A percentile compares a stretch with the other conserved stretches of the same genome.
Conservation (phyloP, 2,797 vertebrate species). For the Anguilla megastoma region DNA sequence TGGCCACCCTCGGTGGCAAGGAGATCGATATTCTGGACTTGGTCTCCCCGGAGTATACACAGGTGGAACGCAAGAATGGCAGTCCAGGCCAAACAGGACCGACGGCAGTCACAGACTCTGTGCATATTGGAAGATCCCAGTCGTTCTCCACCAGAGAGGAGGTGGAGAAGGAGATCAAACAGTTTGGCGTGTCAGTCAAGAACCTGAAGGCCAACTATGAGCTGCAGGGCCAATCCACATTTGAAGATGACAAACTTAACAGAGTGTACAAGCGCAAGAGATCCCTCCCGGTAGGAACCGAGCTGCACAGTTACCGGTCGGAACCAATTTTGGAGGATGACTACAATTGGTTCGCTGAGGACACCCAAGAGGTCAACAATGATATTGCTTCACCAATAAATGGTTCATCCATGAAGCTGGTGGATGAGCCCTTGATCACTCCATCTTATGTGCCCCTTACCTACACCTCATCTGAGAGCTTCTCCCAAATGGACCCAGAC, state of each 20-base stretch:
- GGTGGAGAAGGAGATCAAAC: slow-evolving; percentile 86
- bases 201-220: slow-evolving; percentile 93
- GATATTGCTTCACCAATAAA: slow-evolving; percentile 43
- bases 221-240: slow-evolving; percentile 64
- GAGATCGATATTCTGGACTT: slow-evolving; percentile 78
- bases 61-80: slow-evolving; percentile 58
- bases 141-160: slow-evolving; percentile 89
- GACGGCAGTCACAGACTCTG: slow-evolving; percentile 47
- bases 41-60: slow-evolving; percentile 66
- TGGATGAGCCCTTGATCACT: slow-evolving; percentile 65
- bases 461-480: slow-evolving; percentile 57
- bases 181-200: slow-evolving; percentile 90
- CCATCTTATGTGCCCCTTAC: slow-evolving; percentile 59
- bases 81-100: slow-evolving; percentile 43
- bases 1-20: slow-evolving; percentile 78
- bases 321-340: slow-evolving; percentile 77
- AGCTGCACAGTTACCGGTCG: slow-evolving; percentile 58
- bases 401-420: slow-evolving; percentile 44
- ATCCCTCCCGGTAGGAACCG: slow-evolving; percentile 71
- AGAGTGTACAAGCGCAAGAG: slow-evolving; percentile 77
- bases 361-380: slow-evolving; percentile 40
- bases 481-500: slow-evolving; percentile 59
- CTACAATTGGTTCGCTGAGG: slow-evolving; percentile 52
- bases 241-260: slow-evolving; percentile 48
- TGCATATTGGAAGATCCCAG: slow-evolving; percentile 79